Conservation (phyloP, 2,113 vertebrate species). For the Cyphomyrus plagiostoma region DNA sequence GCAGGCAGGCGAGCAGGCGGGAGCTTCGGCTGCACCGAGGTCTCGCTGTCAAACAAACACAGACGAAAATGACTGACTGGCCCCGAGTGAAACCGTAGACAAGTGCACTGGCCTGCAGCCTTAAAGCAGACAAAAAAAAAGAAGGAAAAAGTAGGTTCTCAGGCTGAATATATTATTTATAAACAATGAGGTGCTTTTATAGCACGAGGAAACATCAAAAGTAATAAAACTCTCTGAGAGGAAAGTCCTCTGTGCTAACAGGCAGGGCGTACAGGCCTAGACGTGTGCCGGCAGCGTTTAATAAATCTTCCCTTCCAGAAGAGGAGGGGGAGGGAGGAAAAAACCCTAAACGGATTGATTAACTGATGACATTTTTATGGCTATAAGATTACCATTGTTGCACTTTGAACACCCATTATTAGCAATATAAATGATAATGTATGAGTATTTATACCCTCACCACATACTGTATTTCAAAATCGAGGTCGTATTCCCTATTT, state of each 20-base stretch:
- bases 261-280: slow-evolving; percentile 65
- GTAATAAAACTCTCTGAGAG: slow-evolving; percentile 51
- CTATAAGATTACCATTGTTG: slow-evolving; percentile 69
- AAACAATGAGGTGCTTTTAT: slow-evolving; percentile 57
- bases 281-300: slow-evolving; percentile 67
- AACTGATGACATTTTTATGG: slow-evolving; percentile 80
- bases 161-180: slow-evolving; percentile 29
- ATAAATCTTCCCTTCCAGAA: slow-evolving; percentile 76
- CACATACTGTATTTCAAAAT: slow-evolving; percentile 37
- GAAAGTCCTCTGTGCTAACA: slow-evolving; percentile 45
- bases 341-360: slow-evolving; percentile 73
- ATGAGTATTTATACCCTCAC: slow-evolving; percentile 57
- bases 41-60: slow-evolving; percentile 52
- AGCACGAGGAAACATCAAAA: slow-evolving; percentile 60
- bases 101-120: slow-evolving; percentile 32
- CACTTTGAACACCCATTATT: slow-evolving; percentile 65
- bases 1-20: slow-evolving; percentile 19
- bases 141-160: neutral
- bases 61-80: slow-evolving; percentile 29
- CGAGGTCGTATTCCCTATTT: neutral
- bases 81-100: slow-evolving; percentile 38
- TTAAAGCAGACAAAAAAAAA: neutral
- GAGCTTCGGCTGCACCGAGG: slow-evolving; percentile 54
- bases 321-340: slow-evolving; percentile 34
- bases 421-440: slow-evolving; percentile 64